Percentiles rank a stretch among this genome's conserved stretches.
Conservation (phyloP, 2,888 invertebrate genomes). For the Ephialtes manifestator region DNA sequence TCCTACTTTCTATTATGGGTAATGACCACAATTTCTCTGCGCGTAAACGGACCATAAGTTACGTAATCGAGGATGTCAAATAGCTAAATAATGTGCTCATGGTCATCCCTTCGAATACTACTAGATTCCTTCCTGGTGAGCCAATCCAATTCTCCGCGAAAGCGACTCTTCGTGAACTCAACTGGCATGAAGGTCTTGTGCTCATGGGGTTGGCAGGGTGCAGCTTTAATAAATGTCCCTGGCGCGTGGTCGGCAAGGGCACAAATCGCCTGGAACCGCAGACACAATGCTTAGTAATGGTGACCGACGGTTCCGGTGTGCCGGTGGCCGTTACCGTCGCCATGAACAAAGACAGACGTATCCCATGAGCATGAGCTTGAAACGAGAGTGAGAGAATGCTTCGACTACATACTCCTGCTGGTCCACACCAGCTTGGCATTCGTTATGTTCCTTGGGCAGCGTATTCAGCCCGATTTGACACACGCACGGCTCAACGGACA, state of each 20-base stretch:
- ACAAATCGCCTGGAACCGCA: conserved; percentile 84
- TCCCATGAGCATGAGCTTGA: conserved; percentile 30
- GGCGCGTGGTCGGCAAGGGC: conserved; percentile 80
- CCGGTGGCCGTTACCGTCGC: conserved; percentile 61
- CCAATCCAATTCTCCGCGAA: conserved; percentile 25
- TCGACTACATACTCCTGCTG: conserved; percentile 70
- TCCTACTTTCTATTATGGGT: too few relatives aligned
- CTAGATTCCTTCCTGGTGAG: conserved; percentile 25
- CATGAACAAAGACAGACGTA: conserved; percentile 44
- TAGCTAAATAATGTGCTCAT: neutral
- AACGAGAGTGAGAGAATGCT: conserved; percentile 33
- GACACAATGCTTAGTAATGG: conserved; percentile 84
- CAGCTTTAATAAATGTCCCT: conserved; percentile 82
- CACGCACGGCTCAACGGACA: conserved; percentile 79
- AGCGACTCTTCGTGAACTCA: conserved; percentile 25
- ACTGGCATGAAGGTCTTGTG: conserved; percentile 41
- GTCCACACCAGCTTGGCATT: conserved; percentile 75
- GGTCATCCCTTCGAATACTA: conserved; percentile 3
- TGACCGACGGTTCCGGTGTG: conserved; percentile 77
- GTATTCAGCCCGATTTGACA: conserved; percentile 80
- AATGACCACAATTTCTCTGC: too few relatives aligned
- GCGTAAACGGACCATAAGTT: neutral
- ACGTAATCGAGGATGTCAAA: neutral
- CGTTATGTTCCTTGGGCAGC: conserved; percentile 79
- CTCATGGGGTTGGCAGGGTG: conserved; percentile 36